A percentile compares a stretch with the other conserved stretches of the same genome.
Evolutionary conservation across 2,888 invertebrate species (phyloP).

Genomic region (Subacronicta megacephala): DNA sequence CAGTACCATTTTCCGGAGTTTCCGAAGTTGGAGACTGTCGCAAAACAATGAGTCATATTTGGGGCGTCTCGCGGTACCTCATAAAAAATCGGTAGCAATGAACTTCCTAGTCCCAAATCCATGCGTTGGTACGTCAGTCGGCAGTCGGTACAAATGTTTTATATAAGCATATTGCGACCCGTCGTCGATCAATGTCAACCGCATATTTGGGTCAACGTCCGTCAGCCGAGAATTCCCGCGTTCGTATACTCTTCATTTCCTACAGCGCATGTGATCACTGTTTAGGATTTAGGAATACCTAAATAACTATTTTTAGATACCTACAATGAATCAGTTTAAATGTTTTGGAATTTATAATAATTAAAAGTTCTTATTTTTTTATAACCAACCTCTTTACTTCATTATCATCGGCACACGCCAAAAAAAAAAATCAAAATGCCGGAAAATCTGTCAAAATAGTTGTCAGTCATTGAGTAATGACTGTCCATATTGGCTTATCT

Average conservation of each 20-base stretch:
- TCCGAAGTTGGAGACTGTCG: conserved; percentile 42
- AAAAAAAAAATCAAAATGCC: conserved; percentile 1
- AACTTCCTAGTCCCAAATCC: conserved; percentile 81
- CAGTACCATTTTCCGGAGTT: conserved; percentile 18
- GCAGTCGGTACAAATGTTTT: conserved; percentile 73
- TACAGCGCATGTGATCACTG: conserved; percentile 69
- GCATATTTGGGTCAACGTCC: conserved; percentile 88
- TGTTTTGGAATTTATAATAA: too few species aligned
- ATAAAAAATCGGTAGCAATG: conserved; percentile 81
- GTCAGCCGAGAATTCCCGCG: conserved; percentile 82
- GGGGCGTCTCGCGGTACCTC: conserved; percentile 72
- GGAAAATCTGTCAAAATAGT: conserved; percentile 21
- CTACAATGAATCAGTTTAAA: too few species aligned
- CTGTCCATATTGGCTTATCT: conserved; percentile 14
- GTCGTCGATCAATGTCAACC: conserved; percentile 89
- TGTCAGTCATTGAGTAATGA: conserved; percentile 20
- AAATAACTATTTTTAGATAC: not conserved
- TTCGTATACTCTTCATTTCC: conserved; percentile 80
- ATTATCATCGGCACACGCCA: conserved; percentile 4
- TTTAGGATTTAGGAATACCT: conserved; percentile 31
- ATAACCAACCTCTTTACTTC: not conserved
- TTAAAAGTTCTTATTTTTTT: too few species aligned
- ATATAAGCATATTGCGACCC: conserved; percentile 80
- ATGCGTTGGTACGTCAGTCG: conserved; percentile 62
- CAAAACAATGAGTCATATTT: conserved; percentile 72